Conservation (phyloP, 2,113 vertebrate species). For the Barbus barbus region DNA sequence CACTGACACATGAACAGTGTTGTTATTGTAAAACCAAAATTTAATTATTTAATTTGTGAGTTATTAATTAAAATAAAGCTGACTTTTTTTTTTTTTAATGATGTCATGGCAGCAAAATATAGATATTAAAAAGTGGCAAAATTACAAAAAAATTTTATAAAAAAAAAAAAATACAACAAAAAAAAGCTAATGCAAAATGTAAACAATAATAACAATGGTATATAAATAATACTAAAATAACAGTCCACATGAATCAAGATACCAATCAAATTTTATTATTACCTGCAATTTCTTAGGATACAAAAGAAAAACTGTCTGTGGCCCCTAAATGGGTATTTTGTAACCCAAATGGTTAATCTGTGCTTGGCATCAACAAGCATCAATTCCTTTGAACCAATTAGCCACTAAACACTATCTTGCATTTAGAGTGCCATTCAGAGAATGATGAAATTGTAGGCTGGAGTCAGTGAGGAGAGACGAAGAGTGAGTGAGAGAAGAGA, state of each 20-base stretch:
- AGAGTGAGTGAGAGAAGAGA: background rate
- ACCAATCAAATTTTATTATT: background rate
- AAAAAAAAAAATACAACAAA: no score
- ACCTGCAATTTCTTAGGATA: background rate
- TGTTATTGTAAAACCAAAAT: no score
- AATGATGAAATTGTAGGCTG: conserved; percentile 29
- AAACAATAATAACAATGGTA: background rate
- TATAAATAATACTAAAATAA: background rate
- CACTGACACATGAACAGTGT: no score
- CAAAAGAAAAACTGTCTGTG: background rate
- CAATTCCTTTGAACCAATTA: conserved; percentile 29
- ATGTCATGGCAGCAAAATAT: no score
- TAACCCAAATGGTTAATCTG: conserved; percentile 3
- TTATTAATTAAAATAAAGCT: no score
- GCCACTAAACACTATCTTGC: conserved; percentile 20
- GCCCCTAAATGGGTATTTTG: background rate
- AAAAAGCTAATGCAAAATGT: background rate
- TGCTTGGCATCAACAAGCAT: conserved; percentile 6
- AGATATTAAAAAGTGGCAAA: no score
- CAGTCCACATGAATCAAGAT: background rate
- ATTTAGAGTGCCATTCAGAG: conserved; percentile 9
- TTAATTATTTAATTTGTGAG: no score
- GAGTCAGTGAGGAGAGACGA: background rate
- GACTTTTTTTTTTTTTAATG: no score
- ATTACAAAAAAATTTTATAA: no score